phyloP scores from a whole-genome alignment of 2,113 vertebrate species.

The Pholis gunnellus region DNA sequence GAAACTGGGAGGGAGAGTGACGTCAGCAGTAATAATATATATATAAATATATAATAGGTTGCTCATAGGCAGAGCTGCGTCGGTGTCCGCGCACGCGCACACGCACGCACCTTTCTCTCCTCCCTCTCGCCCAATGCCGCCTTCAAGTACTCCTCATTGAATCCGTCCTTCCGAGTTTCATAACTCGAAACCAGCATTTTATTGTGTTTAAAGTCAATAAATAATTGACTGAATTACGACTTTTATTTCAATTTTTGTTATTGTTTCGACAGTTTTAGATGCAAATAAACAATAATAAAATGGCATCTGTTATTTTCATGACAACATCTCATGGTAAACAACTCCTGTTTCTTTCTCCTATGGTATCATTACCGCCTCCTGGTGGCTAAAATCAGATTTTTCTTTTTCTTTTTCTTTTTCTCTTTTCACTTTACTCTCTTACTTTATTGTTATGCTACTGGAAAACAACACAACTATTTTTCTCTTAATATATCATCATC shows the following conservation, averaged over 20 bases:
- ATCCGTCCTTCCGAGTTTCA: not conserved
- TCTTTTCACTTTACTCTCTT: not conserved
- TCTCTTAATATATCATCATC: not conserved
- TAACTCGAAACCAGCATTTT: not conserved
- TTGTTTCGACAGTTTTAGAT: not conserved
- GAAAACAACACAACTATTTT: not conserved
- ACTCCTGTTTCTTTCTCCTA: not conserved
- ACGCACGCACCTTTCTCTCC: not conserved
- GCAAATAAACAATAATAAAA: not conserved
- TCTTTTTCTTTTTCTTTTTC: not conserved
- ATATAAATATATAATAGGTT: too few relatives aligned
- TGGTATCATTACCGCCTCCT: slow-evolving; percentile 16
- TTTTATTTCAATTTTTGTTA: not conserved
- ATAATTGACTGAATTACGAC: rapidly evolving
- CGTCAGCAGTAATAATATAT: slow-evolving; percentile 45
- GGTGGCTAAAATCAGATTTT: slow-evolving; percentile 11
- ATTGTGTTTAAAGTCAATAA: not conserved
- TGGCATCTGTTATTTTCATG: rapidly evolving
- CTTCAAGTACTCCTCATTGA: slow-evolving; percentile 23
- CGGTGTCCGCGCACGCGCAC: slow-evolving; percentile 28
- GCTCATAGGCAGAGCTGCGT: slow-evolving; percentile 11
- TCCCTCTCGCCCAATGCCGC: slow-evolving; percentile 22
- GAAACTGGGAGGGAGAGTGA: slow-evolving; percentile 35
- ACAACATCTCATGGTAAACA: not conserved
- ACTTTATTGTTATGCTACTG: not conserved